Conservation (phyloP, 2,113 vertebrate genomes). For the Oceanites oceanicus region DNA sequence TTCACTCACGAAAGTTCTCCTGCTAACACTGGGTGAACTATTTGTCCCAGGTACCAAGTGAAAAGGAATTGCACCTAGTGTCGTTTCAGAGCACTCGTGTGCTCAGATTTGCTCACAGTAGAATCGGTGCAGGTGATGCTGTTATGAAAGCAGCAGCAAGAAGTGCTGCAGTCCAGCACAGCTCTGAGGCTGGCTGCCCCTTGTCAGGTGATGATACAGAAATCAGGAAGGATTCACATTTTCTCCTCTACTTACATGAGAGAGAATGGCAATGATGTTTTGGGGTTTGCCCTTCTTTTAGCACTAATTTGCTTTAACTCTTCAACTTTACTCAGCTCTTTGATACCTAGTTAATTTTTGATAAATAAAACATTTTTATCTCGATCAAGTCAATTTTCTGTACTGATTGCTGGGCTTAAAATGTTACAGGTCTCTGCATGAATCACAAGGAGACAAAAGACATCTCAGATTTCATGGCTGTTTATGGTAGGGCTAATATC, state of each 20-base stretch:
- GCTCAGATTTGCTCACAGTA: neutral
- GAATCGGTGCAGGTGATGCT: neutral
- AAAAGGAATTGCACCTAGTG: neutral
- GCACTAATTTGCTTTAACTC: neutral
- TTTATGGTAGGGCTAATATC: neutral
- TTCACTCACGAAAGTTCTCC: neutral
- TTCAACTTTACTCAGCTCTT: neutral
- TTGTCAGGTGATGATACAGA: neutral
- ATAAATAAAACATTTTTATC: neutral
- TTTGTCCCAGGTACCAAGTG: neutral
- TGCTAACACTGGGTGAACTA: neutral
- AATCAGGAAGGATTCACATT: neutral
- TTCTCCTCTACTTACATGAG: neutral
- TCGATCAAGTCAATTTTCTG: neutral
- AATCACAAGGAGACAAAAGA: neutral
- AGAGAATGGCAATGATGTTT: neutral
- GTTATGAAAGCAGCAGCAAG: neutral
- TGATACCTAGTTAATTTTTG: neutral
- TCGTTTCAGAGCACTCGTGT: neutral
- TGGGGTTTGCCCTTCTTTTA: neutral
- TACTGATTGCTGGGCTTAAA: neutral
- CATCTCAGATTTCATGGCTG: constrained; percentile 21
- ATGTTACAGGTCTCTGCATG: neutral
- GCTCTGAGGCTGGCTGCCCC: neutral
- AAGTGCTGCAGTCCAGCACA: neutral